Evolutionary conservation across 2,113 vertebrate species (phyloP), one percentile per base, ranked within the genome.

Genomic region (Oxyruncus cristatus): DNA sequence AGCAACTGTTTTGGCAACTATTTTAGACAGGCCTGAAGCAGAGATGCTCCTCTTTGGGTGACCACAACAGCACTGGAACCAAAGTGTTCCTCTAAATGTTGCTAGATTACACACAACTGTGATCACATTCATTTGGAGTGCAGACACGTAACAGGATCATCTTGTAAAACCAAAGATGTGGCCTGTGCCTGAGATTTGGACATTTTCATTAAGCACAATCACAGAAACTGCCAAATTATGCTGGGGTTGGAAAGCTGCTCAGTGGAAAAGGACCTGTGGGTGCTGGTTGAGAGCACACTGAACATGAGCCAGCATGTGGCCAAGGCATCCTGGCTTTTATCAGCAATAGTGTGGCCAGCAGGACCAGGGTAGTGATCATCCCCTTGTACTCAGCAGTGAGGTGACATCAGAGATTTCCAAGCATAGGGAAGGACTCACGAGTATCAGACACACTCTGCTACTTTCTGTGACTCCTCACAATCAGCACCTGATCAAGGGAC

Each of bases 391-490:
- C 42, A 67, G 65, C 22, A 67, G 22, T 24, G 32, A 46, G 42
- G 65, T 67, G 16, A 39, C 5, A 4, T 3, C 21, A 24, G 32
- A 49, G 28, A 8, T 24, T 33, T 55, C 72, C 13, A 53, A 73
- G 62, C 14, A 27, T 19, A 30, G 19, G 32, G 61, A 85, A 77
- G n/a, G 30, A 12, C 20, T 73, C 20, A 65, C 4, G 24, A 21
- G 37, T 58, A 20, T 21, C 39, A 70, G 56, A 37, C 0, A 0
- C 1, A 0, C 18, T 35, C 33, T 67, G 42, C 41, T 66, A 39
- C 50, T 56, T 75, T n/a, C 41, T 46, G 39, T 15, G 67, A 26
- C 65, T 78, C 49, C 66, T 58, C 1, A 1, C 1, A 1, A 70
- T 62, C 35, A 70, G 80, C 35, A 35, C 32, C 12, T 39, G 26